A percentile compares a stretch with the other conserved stretches of the same genome.
Conservation (phyloP, 2,113 vertebrate genomes). For the Sterrhoptilus dennistouni region DNA sequence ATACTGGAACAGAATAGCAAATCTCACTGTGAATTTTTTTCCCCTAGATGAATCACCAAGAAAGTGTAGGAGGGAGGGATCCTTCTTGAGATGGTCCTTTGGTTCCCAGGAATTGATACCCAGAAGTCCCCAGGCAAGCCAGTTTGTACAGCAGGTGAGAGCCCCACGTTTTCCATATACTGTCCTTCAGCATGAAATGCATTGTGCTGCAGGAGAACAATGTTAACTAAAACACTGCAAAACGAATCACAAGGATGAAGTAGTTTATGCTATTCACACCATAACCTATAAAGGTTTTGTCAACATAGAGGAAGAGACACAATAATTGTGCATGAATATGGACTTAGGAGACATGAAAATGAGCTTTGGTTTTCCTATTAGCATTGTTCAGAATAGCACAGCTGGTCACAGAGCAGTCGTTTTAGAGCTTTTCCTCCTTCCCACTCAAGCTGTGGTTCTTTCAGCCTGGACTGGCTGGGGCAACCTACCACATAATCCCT, state of each 20-base stretch:
- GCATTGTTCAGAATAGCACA: neutral
- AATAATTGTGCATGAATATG: neutral
- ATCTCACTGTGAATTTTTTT: neutral
- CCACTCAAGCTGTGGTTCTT: neutral
- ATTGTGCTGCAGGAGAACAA: neutral
- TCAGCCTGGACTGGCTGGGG: neutral
- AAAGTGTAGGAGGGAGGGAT: neutral
- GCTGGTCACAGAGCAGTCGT: neutral
- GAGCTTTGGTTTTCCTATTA: neutral
- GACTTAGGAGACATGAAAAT: neutral
- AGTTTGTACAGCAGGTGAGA: neutral
- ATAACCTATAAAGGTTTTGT: neutral
- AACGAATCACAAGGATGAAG: neutral
- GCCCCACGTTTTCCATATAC: neutral
- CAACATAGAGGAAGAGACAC: neutral
- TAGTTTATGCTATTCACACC: neutral
- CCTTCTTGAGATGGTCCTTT: neutral
- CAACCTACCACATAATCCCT: neutral
- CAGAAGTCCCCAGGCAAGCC: neutral
- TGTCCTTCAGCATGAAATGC: neutral
- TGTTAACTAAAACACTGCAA: neutral
- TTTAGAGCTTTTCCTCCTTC: neutral
- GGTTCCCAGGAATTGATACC: neutral
- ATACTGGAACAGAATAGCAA: neutral
- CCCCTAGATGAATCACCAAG: neutral